Percentiles rank a stretch among this genome's conserved stretches.
phyloP scores from a whole-genome alignment of 2,888 invertebrate genomes.

The Eupithecia vulgata region DNA sequence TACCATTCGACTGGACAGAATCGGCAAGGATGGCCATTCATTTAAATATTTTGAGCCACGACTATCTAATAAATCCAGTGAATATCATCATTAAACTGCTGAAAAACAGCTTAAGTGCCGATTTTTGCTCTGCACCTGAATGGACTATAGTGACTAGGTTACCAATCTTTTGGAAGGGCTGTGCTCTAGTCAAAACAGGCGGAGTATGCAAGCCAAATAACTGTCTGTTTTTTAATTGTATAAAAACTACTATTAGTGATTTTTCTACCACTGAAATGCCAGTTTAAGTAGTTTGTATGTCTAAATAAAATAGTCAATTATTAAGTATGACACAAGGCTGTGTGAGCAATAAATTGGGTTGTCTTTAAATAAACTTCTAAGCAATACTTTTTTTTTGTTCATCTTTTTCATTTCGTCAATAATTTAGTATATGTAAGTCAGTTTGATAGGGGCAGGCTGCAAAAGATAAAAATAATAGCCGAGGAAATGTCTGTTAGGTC shows the following conservation, averaged over 20 bases:
- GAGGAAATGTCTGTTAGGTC: neutral
- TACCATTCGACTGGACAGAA: neutral
- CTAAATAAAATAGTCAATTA: constrained; percentile 54
- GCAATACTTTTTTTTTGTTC: constrained; percentile 16
- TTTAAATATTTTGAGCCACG: neutral
- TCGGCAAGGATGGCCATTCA: neutral
- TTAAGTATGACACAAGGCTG: constrained; percentile 61
- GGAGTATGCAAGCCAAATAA: neutral
- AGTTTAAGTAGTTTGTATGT: neutral
- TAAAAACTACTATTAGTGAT: neutral
- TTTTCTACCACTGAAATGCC: neutral
- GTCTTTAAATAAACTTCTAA: constrained; percentile 42
- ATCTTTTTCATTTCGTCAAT: neutral
- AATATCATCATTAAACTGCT: neutral
- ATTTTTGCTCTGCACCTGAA: neutral
- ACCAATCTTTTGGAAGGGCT: neutral
- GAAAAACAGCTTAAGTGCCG: neutral
- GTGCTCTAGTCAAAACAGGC: neutral
- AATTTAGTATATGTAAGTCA: constrained; percentile 1
- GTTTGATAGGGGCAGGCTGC: neutral
- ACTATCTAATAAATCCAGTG: neutral
- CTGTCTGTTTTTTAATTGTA: neutral
- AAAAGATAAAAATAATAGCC: neutral
- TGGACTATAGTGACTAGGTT: neutral
- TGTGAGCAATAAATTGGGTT: constrained; percentile 65